phyloP scores from a whole-genome alignment of 2,113 vertebrate species.

The Alouatta palliata region DNA sequence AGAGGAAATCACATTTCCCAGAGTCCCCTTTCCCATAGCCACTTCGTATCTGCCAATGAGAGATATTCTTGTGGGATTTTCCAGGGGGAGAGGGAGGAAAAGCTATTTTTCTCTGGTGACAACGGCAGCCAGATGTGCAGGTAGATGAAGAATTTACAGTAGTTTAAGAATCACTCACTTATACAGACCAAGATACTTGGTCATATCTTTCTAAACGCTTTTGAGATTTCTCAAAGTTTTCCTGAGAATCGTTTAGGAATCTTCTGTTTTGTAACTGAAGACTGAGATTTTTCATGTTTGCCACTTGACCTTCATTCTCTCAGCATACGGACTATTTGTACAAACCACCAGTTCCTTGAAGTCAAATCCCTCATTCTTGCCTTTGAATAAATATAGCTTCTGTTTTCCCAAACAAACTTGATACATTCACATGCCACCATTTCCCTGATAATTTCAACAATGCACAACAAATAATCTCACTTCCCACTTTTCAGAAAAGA shows the following conservation, averaged over 20 bases:
- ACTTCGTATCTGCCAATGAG: background rate
- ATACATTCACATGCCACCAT: background rate
- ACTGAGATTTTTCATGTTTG: background rate
- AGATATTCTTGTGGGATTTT: rapidly evolving
- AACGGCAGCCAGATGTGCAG: background rate
- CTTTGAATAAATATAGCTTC: background rate
- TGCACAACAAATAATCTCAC: background rate
- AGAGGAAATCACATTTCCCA: background rate
- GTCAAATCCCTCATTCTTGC: background rate
- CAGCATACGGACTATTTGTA: background rate
- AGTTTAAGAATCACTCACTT: background rate
- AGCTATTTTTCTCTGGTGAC: background rate
- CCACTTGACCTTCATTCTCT: background rate
- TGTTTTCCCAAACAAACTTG: background rate
- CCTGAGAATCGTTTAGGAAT: background rate
- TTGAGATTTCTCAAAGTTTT: background rate
- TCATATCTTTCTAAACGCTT: background rate
- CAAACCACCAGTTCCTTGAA: background rate
- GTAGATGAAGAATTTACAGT: background rate
- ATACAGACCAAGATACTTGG: background rate
- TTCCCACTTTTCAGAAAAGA: background rate
- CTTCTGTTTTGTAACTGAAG: background rate
- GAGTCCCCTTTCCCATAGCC: background rate
- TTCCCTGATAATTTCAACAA: background rate
- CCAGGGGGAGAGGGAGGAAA: background rate